Base-by-base conservation (phyloP, 2,797 vertebrate species). In the Megaceryle alcyon region DNA sequence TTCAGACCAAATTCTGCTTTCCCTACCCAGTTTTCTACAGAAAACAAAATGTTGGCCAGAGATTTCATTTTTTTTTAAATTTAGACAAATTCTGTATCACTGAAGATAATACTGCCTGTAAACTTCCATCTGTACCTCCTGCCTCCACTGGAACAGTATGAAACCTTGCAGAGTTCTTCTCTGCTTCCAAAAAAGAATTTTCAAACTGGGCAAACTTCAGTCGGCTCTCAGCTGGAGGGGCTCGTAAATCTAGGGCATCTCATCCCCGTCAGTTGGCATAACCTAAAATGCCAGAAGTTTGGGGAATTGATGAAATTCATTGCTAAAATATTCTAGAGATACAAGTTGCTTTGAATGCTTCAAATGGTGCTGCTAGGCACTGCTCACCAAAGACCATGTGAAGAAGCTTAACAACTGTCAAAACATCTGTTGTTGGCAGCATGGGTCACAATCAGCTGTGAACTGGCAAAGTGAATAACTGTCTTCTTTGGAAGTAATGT, bases 41-140 rank as follows among this genome's bases (percentile, higher is more conserved):
- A 66, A 96, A 94, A 93, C 78, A 85, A 87, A 91, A 90, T 37
- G 28, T 19, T 82, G 72, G 66, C 63, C 81, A 41, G 11, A 90
- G 65, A 71, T 91, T 86, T 89, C 7, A 28, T 44, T 90, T 96
- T 90, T 96, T 35, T 72, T 16, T 21, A 83, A 90, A 88, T 76
- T 76, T 63, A 90, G 59, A 56, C 69, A 90, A 79, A 90, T 92
- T 94, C 83, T 66, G n/a, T 89, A 77, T 88, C 26, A 35, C 56
- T 86, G 70, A 39, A 64, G 82, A 90, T 86, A 88, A 88, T 90
- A 29, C 82, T 91, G 85, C 82, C 73, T 82, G 73, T 94, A 95
- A 94, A 91, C 85, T 92, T 95, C 91, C 87, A 88, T 90, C 92
- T 94, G 85, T 37, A 91, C 91, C 91, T 92, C 94, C 94, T 96